A percentile compares a stretch with the other conserved stretches of the same genome.
These are phyloP conservation scores for Passer montanus DNA, from an alignment of 2,113 vertebrate species.

Conservation along the genomic window DNA sequence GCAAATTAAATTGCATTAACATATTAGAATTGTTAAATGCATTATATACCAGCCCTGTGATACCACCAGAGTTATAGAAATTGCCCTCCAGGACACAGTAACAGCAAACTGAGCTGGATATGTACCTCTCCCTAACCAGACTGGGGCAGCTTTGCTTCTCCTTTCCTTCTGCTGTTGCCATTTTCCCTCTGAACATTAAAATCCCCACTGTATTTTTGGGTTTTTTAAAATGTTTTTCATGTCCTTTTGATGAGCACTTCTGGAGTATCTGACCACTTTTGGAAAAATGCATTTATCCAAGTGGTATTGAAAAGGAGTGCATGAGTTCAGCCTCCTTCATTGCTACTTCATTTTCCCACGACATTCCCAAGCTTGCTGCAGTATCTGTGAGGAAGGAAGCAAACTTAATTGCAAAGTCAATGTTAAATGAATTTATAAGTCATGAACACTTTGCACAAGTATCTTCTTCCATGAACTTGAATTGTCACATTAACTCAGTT, in stretches of 20 bases:
- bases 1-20: not conserved
- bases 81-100: not conserved
- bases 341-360: not conserved
- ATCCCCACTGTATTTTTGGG: not conserved
- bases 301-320: not conserved
- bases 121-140: not conserved
- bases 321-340: not conserved
- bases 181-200: not conserved
- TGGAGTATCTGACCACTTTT: not conserved
- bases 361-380: not conserved
- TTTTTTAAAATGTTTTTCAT: not conserved
- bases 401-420: conserved; percentile 53
- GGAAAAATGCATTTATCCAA: not conserved
- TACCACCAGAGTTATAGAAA: not conserved
- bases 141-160: not conserved
- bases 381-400: not conserved
- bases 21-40: not conserved
- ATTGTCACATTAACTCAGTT: conserved; percentile 46
- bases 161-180: not conserved
- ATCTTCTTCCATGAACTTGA: conserved; percentile 55
- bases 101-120: not conserved
- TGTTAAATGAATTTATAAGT: conserved; percentile 53
- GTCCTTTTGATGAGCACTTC: not conserved
- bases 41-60: not conserved
- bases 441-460: conserved; percentile 25